Conservation (phyloP, 1,140 invertebrate genomes). For the Tetramorium simillimum region DNA sequence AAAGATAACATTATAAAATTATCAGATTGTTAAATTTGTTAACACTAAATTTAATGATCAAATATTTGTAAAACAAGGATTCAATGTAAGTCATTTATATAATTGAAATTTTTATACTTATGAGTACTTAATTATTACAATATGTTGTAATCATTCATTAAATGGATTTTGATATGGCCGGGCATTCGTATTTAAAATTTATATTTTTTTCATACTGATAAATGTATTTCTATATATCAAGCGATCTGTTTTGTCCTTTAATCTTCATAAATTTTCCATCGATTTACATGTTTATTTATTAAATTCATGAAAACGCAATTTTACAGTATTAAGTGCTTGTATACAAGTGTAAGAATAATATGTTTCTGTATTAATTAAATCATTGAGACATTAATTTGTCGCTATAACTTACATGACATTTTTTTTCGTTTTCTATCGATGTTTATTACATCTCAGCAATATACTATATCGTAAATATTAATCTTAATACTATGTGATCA, state of each 20-base stretch:
- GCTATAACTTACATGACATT: neutral
- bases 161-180: neutral
- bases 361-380: neutral
- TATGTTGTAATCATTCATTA: neutral
- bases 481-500: neutral
- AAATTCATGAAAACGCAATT: neutral
- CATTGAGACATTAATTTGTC: conserved; percentile 9
- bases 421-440: neutral
- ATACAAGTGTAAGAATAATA: neutral
- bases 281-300: conserved; percentile 31
- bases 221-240: conserved; percentile 24
- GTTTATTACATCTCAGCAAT: neutral
- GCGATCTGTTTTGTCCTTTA: neutral
- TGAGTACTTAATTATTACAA: conserved; percentile 11
- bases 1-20: neutral
- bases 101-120: conserved; percentile 23
- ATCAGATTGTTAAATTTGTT: conserved; percentile 16
- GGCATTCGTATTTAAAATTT: neutral
- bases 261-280: neutral
- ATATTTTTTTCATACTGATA: conserved; percentile 10
- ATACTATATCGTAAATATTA: neutral
- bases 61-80: conserved; percentile 6
- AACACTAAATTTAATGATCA: neutral
- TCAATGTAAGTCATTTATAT: conserved; percentile 17
- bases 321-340: conserved; percentile 16